Evolutionary conservation across 1,140 invertebrate genomes (phyloP).

Genomic region (Cotesia typhae): DNA sequence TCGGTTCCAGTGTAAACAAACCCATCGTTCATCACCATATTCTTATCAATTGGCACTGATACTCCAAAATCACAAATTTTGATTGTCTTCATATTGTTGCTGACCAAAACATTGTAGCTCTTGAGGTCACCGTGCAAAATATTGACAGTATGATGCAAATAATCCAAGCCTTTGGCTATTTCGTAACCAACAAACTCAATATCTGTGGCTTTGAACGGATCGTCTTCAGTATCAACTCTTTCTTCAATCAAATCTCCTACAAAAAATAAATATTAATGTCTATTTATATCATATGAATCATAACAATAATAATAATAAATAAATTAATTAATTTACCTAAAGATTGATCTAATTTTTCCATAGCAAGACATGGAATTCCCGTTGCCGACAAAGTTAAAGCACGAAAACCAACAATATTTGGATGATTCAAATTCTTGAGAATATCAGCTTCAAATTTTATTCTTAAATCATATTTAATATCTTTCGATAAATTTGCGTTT

Average conservation of each 20-base stretch:
- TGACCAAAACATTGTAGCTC: conserved; percentile 82
- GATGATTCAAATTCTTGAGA: conserved; percentile 77
- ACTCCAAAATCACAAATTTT: conserved; percentile 91
- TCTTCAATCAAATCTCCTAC: conserved; percentile 76
- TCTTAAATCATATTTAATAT: conserved; percentile 64
- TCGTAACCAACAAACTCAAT: conserved; percentile 75
- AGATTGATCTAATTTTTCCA: conserved; percentile 75
- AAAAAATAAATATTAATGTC: conserved; percentile 26
- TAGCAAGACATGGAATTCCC: conserved; percentile 73
- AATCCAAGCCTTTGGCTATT: conserved; percentile 77
- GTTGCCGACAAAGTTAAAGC: conserved; percentile 71
- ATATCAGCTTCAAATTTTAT: conserved; percentile 77
- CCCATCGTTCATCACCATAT: conserved; percentile 70
- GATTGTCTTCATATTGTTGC: conserved; percentile 76
- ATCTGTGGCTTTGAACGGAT: conserved; percentile 70
- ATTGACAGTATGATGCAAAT: conserved; percentile 77
- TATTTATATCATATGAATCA: background rate
- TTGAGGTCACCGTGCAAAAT: conserved; percentile 87
- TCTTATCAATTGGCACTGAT: conserved; percentile 73
- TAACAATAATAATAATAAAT: background rate
- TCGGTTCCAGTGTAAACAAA: conserved; percentile 73
- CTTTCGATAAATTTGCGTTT: conserved; percentile 59
- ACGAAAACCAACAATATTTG: conserved; percentile 85
- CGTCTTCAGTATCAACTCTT: conserved; percentile 67
- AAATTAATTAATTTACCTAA: conserved; percentile 59